These are phyloP conservation scores for Corvus hawaiiensis DNA, from an alignment of 2,113 vertebrate species.

Conservation along the genomic window DNA sequence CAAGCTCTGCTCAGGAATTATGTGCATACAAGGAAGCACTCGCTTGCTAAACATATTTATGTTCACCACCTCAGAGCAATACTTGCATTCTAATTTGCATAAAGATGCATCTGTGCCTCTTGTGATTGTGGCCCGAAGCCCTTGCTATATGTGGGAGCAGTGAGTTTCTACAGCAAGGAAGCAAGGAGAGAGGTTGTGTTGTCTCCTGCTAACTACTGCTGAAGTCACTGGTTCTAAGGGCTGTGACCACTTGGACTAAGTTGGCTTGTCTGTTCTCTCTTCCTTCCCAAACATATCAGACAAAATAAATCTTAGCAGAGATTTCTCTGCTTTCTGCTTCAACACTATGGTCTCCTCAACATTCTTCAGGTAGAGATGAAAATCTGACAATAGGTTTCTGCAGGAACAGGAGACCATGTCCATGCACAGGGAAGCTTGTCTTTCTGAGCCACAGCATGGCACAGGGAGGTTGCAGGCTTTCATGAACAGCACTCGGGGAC, in stretches of 20 bases:
- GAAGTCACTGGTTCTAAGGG: neutral
- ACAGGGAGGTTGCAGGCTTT: neutral
- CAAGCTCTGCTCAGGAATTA: neutral
- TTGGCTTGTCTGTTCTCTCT: neutral
- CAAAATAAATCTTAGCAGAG: neutral
- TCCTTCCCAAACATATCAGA: neutral
- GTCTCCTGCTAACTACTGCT: neutral
- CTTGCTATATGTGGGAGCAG: neutral
- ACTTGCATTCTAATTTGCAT: neutral
- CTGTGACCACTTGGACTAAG: neutral
- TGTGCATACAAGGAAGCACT: neutral
- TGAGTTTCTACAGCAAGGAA: neutral
- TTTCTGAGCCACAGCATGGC: neutral
- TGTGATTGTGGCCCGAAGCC: neutral
- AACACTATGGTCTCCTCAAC: neutral
- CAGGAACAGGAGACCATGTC: neutral
- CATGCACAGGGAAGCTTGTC: neutral
- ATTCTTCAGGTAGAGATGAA: neutral
- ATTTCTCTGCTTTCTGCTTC: neutral
- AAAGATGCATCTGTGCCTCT: neutral
- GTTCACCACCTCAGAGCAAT: neutral
- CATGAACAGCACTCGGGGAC: neutral
- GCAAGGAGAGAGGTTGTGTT: neutral
- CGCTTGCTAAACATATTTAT: neutral
- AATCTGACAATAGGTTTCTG: neutral